phyloP scores from a whole-genome alignment of 2,888 invertebrate species.

The Drosophila subquinaria region DNA sequence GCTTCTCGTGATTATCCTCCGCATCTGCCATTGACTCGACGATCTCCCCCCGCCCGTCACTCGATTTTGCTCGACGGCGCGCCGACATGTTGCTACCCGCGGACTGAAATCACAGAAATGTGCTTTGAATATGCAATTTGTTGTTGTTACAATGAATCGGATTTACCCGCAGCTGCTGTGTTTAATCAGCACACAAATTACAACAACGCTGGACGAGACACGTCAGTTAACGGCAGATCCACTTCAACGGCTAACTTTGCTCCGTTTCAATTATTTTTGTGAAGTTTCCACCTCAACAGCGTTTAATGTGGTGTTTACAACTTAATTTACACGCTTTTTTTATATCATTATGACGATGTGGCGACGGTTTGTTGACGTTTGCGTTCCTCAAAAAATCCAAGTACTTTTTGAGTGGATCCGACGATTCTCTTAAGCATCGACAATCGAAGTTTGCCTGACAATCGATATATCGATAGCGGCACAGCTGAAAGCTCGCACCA shows the following conservation, averaged over 20 bases:
- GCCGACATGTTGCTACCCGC: constrained; percentile 38
- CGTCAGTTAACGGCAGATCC: constrained; percentile 47
- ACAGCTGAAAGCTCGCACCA: neutral
- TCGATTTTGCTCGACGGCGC: constrained; percentile 43
- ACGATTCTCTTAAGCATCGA: constrained; percentile 23
- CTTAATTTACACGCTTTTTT: constrained; percentile 5
- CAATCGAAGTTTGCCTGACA: constrained; percentile 17
- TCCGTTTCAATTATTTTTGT: neutral
- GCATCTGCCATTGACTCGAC: constrained; percentile 27
- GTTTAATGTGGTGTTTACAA: neutral
- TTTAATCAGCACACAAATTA: constrained; percentile 22
- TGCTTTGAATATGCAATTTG: constrained; percentile 7
- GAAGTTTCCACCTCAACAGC: neutral
- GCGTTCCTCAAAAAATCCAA: constrained; percentile 35
- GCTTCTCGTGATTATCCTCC: constrained; percentile 72
- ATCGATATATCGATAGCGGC: constrained; percentile 46
- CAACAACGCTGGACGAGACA: constrained; percentile 49
- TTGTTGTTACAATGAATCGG: neutral
- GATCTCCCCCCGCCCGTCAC: constrained; percentile 24
- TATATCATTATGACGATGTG: constrained; percentile 45
- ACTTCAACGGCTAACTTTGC: neutral
- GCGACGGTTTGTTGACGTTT: constrained; percentile 57
- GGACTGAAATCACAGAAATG: neutral
- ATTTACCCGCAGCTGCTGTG: constrained; percentile 36
- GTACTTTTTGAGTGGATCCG: constrained; percentile 42